Percentiles rank a stretch among this genome's conserved stretches.
These are phyloP conservation scores for Aethina tumida DNA, from an alignment of 1,140 invertebrate genomes.

Conservation along the genomic window DNA sequence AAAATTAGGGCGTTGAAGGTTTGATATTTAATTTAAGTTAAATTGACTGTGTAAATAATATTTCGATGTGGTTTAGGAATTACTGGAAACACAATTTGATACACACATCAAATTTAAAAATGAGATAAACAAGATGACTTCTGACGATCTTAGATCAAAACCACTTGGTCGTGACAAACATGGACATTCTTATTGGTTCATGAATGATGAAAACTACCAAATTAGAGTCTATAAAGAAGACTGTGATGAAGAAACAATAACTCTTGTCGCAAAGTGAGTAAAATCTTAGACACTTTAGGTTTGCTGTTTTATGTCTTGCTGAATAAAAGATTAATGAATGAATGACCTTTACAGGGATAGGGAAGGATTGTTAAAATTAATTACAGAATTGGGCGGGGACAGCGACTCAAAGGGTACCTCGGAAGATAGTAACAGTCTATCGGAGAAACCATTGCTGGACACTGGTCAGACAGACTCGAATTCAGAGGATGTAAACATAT, in stretches of 20 bases:
- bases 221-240: conserved; percentile 89
- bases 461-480: conserved; percentile 36
- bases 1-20: conserved; percentile 84
- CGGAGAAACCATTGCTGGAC: conserved; percentile 41
- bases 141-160: conserved; percentile 68
- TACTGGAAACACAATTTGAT: conserved; percentile 93
- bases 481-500: conserved; percentile 8
- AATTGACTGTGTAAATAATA: conserved; percentile 5
- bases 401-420: conserved; percentile 48
- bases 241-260: conserved; percentile 91
- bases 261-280: conserved; percentile 75
- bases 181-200: conserved; percentile 88
- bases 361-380: conserved; percentile 64
- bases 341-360: conserved; percentile 44
- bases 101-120: conserved; percentile 87
- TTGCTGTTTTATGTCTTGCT: background rate
- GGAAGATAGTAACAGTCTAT: conserved; percentile 55
- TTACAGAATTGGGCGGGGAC: conserved; percentile 57
- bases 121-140: conserved; percentile 74
- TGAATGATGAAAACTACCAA: conserved; percentile 80
- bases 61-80: conserved; percentile 46
- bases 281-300: background rate
- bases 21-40: conserved; percentile 10
- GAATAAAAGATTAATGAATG: conserved; percentile 2
- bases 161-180: conserved; percentile 84